Evolutionary conservation across 2,113 vertebrate species (phyloP).

Genomic region (Poecilia latipinna): DNA sequence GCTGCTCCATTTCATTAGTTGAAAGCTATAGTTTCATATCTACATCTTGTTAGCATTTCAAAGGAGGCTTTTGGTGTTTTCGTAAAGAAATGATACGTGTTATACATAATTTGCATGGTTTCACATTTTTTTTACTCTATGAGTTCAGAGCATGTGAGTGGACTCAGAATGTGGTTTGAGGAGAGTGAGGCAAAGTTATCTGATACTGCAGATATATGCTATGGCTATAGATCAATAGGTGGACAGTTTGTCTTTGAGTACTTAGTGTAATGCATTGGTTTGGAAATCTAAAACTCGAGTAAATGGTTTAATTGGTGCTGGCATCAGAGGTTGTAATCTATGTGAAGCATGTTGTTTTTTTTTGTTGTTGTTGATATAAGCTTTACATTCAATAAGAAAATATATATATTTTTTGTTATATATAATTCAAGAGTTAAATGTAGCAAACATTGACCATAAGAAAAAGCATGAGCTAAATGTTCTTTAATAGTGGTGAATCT

Average conservation of each 20-base stretch:
- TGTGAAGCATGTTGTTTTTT: conserved; percentile 39
- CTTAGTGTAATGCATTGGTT: conserved; percentile 29
- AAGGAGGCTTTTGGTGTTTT: neutral
- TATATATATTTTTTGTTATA: no score
- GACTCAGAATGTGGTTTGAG: conserved; percentile 47
- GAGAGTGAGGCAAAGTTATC: conserved; percentile 52
- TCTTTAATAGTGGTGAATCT: no score
- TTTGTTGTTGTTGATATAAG: conserved; percentile 16
- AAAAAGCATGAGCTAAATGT: no score
- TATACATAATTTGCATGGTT: conserved; percentile 44
- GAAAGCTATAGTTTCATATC: neutral
- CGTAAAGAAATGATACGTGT: neutral
- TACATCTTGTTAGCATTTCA: conserved; percentile 9
- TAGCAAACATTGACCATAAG: no score
- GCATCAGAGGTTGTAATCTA: conserved; percentile 33
- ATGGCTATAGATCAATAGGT: conserved; percentile 67
- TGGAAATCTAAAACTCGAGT: conserved; percentile 47
- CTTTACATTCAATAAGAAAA: conserved; percentile 12
- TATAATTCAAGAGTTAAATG: no score
- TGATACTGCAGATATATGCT: conserved; percentile 62
- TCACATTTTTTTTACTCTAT: conserved; percentile 38
- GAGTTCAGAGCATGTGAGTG: conserved; percentile 43
- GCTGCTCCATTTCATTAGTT: conserved; percentile 10
- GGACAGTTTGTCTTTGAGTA: conserved; percentile 32
- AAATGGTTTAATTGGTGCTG: conserved; percentile 35